Evolutionary conservation across 2,797 vertebrate species (phyloP), one percentile per base, ranked within the genome.

Genomic region (Geotrypetes seraphini): DNA sequence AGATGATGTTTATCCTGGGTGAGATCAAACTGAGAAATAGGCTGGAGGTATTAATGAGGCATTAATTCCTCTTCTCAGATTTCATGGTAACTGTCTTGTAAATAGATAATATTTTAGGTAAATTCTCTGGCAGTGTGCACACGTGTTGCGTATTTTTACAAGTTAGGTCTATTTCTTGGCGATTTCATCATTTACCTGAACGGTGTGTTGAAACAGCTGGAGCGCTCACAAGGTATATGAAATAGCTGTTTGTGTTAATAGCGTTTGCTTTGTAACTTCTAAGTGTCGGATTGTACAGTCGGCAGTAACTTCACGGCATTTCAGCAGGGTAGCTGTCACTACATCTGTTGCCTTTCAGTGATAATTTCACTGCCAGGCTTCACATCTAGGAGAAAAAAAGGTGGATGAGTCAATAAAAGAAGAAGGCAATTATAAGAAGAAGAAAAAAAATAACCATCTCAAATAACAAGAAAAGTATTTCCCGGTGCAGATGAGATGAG

Each of bases 151-250:
- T 34, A 39, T 34, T 24, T 22, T 25, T 23, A 12, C 25, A 42
- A 39, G 39, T 28, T 16, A 17, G 16, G 15, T n/a, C n/a, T n/a
- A n/a, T n/a, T n/a, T n/a, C 21, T 16, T 10, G 5, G 9, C 11
- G 10, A 10, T 12, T 25, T 42, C 25, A 29, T 8, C 20, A 33
- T 33, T 22, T 31, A 17, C 11, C 10, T 16, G 29, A n/a, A 29
- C 27, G 18, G 16, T 29, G 11, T 17, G 16, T 27, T 19, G 21
- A 17, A 23, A 42, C 39, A 42, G 39, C 31, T 42, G 39, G 42
- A 13, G 22, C 25, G 16, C 16, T 34, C 39, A 15, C 6, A 21
- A 34, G 21, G 5, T 15, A 6, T 31, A 34, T 20, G 42, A 39
- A 42, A 34, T 19, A n/a, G 17, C 14, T 7, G 10, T n/a, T 11